A percentile compares a stretch with the other conserved stretches of the same genome.
phyloP scores from a whole-genome alignment of 2,797 vertebrate genomes.

The Mastacembelus armatus region DNA sequence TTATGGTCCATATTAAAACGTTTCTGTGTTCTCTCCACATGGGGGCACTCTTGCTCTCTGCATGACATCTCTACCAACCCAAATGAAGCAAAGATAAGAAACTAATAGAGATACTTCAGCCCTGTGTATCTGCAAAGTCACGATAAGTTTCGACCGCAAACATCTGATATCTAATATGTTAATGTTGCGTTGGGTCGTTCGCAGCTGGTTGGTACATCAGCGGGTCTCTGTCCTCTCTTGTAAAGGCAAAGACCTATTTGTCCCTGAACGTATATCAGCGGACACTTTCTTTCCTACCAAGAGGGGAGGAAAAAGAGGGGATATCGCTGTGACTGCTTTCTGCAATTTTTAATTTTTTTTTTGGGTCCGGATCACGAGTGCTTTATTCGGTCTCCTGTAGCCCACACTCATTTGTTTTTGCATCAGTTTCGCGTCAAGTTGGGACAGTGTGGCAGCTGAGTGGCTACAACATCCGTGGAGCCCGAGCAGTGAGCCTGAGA shows the following conservation, averaged over 20 bases:
- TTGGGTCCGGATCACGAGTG: constrained; percentile 39
- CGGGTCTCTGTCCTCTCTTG: constrained; percentile 1
- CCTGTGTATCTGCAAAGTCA: constrained; percentile 60
- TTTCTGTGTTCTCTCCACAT: constrained; percentile 73
- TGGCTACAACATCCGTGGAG: constrained; percentile 46
- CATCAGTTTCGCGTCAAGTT: constrained; percentile 58
- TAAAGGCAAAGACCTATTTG: constrained; percentile 18
- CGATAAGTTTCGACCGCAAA: constrained; percentile 45
- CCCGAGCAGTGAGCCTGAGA: constrained; percentile 44
- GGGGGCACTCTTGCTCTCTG: constrained; percentile 81
- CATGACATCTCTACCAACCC: background rate
- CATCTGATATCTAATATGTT: constrained; percentile 5
- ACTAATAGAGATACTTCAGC: constrained; percentile 27
- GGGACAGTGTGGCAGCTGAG: constrained; percentile 51
- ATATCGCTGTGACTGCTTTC: constrained; percentile 23
- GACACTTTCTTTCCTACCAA: constrained; percentile 49
- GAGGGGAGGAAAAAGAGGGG: constrained; percentile 23
- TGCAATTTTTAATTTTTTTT: background rate
- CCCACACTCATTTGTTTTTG: constrained; percentile 16
- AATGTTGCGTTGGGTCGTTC: background rate
- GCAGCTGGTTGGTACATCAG: constrained; percentile 17
- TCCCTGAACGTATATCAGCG: constrained; percentile 35
- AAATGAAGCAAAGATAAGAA: constrained; percentile 27
- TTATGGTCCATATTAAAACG: background rate
- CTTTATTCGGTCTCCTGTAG: constrained; percentile 13